Evolutionary conservation across 2,888 invertebrate species (phyloP).

Genomic region (Drosophila yooni): DNA sequence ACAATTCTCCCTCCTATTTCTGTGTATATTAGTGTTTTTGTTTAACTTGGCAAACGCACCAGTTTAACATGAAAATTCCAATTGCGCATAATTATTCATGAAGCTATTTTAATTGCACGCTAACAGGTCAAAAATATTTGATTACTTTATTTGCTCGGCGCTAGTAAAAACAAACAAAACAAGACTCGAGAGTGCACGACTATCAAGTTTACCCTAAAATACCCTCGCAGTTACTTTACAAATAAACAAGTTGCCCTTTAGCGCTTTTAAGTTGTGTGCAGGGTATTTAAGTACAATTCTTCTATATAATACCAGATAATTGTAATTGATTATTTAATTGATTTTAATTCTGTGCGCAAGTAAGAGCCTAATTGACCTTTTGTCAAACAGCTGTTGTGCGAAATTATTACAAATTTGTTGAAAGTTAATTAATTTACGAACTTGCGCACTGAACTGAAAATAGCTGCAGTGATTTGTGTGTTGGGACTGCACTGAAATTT

Average conservation of each 20-base stretch:
- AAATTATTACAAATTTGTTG: conserved; percentile 1
- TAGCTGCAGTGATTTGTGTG: conserved; percentile 3
- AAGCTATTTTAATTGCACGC: conserved; percentile 12
- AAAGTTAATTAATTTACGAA: conserved; percentile 21
- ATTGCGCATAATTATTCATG: conserved; percentile 30
- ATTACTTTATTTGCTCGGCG: conserved; percentile 8
- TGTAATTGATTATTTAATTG: conserved; percentile 44
- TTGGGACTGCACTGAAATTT: conserved; percentile 11
- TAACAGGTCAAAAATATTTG: conserved; percentile 11
- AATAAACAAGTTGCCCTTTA: background rate
- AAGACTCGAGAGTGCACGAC: background rate
- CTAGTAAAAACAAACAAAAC: conserved; percentile 1
- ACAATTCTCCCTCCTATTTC: background rate
- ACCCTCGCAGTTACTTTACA: background rate
- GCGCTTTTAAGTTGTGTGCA: background rate
- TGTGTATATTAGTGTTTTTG: background rate
- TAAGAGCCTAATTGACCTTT: conserved; percentile 36
- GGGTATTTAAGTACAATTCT: background rate
- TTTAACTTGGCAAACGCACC: conserved; percentile 5
- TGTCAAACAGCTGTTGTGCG: conserved; percentile 10
- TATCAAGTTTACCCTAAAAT: too few species aligned
- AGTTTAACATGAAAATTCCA: conserved; percentile 16
- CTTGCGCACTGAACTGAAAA: background rate
- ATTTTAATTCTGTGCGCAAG: conserved; percentile 36
- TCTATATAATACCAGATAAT: conserved; percentile 23